Base-by-base conservation (phyloP, 2,797 vertebrate genomes). In the Pangasius mekongensis region DNA sequence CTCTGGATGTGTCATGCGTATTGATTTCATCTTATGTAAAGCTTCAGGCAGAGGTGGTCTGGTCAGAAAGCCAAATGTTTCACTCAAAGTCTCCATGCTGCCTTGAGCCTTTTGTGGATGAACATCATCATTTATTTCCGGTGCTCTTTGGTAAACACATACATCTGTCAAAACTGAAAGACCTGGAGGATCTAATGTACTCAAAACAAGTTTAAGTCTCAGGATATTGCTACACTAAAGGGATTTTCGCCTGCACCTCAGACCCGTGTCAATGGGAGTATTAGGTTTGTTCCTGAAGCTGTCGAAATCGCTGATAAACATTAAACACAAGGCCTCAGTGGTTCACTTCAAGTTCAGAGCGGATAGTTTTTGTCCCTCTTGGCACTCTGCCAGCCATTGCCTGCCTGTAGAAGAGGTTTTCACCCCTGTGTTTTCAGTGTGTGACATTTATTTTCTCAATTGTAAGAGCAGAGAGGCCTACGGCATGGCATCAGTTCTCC, bases 291-390 rank as follows among this genome's bases (percentile, higher is more conserved):
- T 83, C 67, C 58, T 22, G 22, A 87, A 86, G 86, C 47, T 84
- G 78, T 89, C 16, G 47, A 67, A 86, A 88, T 87, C 62, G 81
- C 33, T 39, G 30, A n/a, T 60, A 71, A 87, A 84, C 87, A 77
- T 88, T 81, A 47, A 89, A 89, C 77, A 27, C 43, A 69, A 47
- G 80, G 30, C 86, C 78, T 85, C 62, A 24, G 16, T 24, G 20
- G 91, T 90, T 91, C 86, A 90, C n/a, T 22, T 39, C 8, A 43
- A 91, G 92, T 91, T 92, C 90, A 92, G 88, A 67, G n/a, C n/a
- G 58, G 89, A 91, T 87, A 81, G 71, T 88, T 64, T 92, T 91
- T 92, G 90, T 91, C 86, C 67, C 30, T 86, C 58, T 92, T 91
- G 90, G 91, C 90, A 10, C 24, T 3, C 54, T 67, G 87, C 88